Percentiles rank a stretch among this genome's conserved stretches.
Conservation (phyloP, 2,888 invertebrate species). For the Ptychoptera albimana region DNA sequence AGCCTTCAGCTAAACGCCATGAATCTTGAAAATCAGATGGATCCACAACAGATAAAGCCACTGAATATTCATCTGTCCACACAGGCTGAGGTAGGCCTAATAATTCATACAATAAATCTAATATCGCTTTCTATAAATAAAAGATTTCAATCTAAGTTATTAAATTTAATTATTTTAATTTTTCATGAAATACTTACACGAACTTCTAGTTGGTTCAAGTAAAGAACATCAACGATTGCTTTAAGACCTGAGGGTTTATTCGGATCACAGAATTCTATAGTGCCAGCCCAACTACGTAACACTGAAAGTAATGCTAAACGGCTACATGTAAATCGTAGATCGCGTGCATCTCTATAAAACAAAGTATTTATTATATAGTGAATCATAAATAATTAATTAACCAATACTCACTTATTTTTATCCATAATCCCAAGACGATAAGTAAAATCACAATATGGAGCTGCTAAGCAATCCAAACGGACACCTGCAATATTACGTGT, state of each 20-base stretch:
- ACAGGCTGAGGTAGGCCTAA: conserved; percentile 75
- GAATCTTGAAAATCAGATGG: conserved; percentile 68
- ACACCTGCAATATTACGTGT: conserved; percentile 60
- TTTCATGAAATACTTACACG: conserved; percentile 45
- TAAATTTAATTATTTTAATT: background rate
- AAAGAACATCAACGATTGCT: conserved; percentile 63
- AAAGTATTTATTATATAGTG: background rate
- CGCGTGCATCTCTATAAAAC: conserved; percentile 48
- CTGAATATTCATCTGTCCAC: conserved; percentile 85
- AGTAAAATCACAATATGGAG: conserved; percentile 89
- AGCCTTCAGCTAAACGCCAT: conserved; percentile 85
- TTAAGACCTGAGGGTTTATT: conserved; percentile 55
- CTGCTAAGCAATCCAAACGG: conserved; percentile 73
- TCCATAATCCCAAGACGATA: conserved; percentile 55
- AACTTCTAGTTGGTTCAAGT: conserved; percentile 77
- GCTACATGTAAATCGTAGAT: conserved; percentile 71
- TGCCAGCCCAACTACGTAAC: conserved; percentile 82
- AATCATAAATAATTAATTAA: background rate
- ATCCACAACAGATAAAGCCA: conserved; percentile 77
- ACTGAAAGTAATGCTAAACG: conserved; percentile 69
- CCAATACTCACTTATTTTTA: conserved; percentile 42
- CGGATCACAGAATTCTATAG: conserved; percentile 74
- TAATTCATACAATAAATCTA: conserved; percentile 83
- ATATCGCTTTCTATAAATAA: conserved; percentile 61
- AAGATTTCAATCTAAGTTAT: background rate